Evolutionary conservation across 2,113 vertebrate genomes (phyloP), one percentile per base, ranked within the genome.

Genomic region (Python bivittatus): DNA sequence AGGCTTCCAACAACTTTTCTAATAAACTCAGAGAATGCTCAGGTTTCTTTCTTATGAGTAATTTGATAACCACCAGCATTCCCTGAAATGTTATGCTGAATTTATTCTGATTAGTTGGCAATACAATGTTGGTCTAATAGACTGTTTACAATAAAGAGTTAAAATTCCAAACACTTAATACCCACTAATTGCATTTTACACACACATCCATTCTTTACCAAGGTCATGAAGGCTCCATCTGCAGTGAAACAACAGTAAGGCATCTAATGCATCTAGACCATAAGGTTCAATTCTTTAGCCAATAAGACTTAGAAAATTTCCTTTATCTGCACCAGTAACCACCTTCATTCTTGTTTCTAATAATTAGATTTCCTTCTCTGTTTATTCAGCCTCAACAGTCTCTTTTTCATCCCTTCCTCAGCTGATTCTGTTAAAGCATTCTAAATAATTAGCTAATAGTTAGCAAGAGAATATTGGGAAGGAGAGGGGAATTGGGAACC

Each of bases 401-500:
- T 96, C 93, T 94, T 95, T 95, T 95, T 94, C 92, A 94, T 92
- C 83, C 52, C 0, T 0, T 94, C 64, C 96, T 94, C 84, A 86
- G 90, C 79, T 44, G 86, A 94, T 53, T 93, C 96, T 97, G 92
- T 96, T 96, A 97, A 95, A 97, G 97, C 93, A 96, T 86, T 92
- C 91, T 94, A 95, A 96, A 96, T 97, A 95, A 97, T 91, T 93
- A 72, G 88, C 86, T 60, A 79, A 38, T 88, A 90, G 93, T 92
- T 94, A 93, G 96, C 93, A 95, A 86, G 8, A 94, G 11, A 44
- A 38, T 25, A 92, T 90, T 44, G 57, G 12, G 5, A 57, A 61
- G n/a, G 12, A 58, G 92, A 29, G 54, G 93, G 52, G 15, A 44
- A 88, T 33, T 10, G 25, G 27, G n/a, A 92, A 83, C 0, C 9